phyloP scores from a whole-genome alignment of 2,797 vertebrate genomes.

The Champsocephalus esox region DNA sequence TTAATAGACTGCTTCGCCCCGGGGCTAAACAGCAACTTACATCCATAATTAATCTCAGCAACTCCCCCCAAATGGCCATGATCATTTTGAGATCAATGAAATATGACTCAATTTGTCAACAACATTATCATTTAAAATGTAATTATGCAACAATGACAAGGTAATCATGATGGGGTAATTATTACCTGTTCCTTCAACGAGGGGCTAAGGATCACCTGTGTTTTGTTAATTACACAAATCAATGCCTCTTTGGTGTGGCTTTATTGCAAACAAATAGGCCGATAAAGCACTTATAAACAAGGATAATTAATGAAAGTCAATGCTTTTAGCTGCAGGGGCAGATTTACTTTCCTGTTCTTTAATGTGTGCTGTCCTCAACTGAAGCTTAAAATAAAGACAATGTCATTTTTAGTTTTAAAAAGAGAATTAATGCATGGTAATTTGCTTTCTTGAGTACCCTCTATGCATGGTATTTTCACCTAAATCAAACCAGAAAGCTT shows the following conservation, averaged over 20 bases:
- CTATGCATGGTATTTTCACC: not conserved
- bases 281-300: conserved; percentile 11
- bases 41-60: conserved; percentile 58
- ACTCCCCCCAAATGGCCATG: conserved; percentile 45
- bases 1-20: conserved; percentile 50
- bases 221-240: conserved; percentile 62
- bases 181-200: conserved; percentile 52
- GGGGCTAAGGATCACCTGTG: conserved; percentile 65
- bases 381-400: not conserved
- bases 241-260: conserved; percentile 52
- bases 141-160: conserved; percentile 56
- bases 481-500: not conserved
- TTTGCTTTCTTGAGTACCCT: not conserved
- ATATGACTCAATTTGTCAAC: conserved; percentile 62
- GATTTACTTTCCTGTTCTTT: conserved; percentile 7
- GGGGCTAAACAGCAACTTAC: conserved; percentile 43
- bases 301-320: conserved; percentile 24
- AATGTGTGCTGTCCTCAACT: not conserved
- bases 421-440: not conserved
- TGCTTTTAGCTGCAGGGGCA: conserved; percentile 6
- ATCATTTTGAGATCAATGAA: conserved; percentile 58
- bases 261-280: conserved; percentile 17
- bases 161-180: conserved; percentile 64
- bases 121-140: conserved; percentile 56
- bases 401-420: not conserved